These are phyloP conservation scores for Periophthalmodon schlosseri DNA, from an alignment of 2,113 vertebrate species.

Conservation along the genomic window DNA sequence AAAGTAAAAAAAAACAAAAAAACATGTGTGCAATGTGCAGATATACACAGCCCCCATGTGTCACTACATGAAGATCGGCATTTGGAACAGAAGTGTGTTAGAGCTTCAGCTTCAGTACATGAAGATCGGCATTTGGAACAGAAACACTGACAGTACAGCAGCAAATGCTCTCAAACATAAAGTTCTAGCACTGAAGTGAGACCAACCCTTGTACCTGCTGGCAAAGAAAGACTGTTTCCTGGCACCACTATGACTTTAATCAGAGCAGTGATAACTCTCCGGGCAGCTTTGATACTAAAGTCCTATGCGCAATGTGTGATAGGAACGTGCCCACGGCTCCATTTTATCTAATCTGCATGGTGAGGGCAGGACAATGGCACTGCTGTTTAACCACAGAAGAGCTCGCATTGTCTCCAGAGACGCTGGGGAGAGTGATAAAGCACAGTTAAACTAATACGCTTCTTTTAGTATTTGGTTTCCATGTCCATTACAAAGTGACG, in stretches of 20 bases:
- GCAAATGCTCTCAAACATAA: background rate
- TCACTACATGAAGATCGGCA: no score
- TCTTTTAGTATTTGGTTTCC: background rate
- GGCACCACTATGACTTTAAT: constrained; percentile 20
- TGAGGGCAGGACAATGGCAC: constrained; percentile 28
- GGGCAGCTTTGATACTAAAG: background rate
- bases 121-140: no score
- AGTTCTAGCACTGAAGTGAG: background rate
- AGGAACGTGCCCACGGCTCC: constrained; percentile 9
- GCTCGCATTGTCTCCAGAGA: constrained; percentile 30
- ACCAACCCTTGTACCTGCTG: background rate
- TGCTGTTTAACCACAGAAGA: constrained; percentile 28
- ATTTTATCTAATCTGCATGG: constrained; percentile 47
- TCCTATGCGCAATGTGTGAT: constrained; percentile 3
- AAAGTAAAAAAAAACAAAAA: no score
- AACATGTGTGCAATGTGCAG: no score
- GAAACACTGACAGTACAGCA: background rate
- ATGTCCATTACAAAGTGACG: background rate
- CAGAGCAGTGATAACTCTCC: constrained; percentile 23
- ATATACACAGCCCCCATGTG: no score
- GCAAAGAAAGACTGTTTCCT: background rate
- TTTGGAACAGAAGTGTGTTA: background rate
- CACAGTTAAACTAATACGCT: background rate
- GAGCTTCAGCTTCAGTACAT: no score
- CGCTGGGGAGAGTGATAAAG: constrained; percentile 28